Conservation (phyloP, 2,888 invertebrate genomes). For the Catocala fraxini region DNA sequence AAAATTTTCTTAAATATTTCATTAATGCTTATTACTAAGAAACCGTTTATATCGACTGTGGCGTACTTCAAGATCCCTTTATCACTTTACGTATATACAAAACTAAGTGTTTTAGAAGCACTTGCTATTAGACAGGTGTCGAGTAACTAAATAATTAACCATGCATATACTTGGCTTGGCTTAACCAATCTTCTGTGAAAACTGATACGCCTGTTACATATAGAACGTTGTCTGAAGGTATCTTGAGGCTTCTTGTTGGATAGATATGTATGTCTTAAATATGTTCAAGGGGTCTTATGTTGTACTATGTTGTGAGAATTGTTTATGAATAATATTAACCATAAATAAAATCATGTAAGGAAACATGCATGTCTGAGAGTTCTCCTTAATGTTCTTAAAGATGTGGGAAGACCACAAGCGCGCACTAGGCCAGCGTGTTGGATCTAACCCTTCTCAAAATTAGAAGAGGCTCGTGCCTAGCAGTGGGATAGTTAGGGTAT, state of each 20-base stretch:
- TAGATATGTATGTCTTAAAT: background rate
- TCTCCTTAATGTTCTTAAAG: too few species aligned
- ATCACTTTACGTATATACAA: slow-evolving; percentile 24
- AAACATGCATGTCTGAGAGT: too few species aligned
- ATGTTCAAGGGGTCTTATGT: background rate
- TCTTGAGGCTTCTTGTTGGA: background rate
- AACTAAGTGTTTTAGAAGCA: slow-evolving; percentile 24
- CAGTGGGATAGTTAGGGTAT: too few species aligned
- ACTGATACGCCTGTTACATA: slow-evolving; percentile 13
- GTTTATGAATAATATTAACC: too few species aligned
- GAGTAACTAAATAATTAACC: slow-evolving; percentile 18
- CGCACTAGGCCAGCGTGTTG: too few species aligned
- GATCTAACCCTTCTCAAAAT: too few species aligned
- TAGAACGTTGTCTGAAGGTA: background rate
- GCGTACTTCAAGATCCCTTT: slow-evolving; percentile 30
- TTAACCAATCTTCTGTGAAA: slow-evolving; percentile 17
- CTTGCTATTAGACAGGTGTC: slow-evolving; percentile 26
- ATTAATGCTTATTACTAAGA: slow-evolving; percentile 2
- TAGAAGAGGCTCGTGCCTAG: too few species aligned
- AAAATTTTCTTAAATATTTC: slow-evolving; percentile 9
- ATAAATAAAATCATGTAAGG: too few species aligned
- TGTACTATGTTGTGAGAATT: background rate
- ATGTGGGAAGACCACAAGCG: too few species aligned
- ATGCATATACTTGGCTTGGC: background rate
- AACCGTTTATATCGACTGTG: slow-evolving; percentile 12